phyloP scores from a whole-genome alignment of 2,888 invertebrate species.

The Busseola fusca region DNA sequence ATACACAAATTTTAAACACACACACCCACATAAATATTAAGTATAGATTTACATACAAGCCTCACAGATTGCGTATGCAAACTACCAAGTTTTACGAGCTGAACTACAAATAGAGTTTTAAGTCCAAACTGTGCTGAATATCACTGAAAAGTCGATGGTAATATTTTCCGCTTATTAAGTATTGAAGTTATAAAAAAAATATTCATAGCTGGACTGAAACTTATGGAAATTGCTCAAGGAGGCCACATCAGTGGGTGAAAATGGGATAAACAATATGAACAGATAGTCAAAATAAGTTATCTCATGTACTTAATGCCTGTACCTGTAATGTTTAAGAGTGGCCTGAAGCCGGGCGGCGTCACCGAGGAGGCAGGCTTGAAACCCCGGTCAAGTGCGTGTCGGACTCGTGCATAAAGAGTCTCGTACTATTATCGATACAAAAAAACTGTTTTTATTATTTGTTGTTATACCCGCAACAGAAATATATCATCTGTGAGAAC shows the following conservation, averaged over 20 bases:
- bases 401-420: too few species aligned
- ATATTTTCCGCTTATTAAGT: constrained; percentile 9
- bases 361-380: too few species aligned
- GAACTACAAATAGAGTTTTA: constrained; percentile 20
- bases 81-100: constrained; percentile 39
- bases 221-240: not conserved
- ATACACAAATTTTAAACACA: too few species aligned
- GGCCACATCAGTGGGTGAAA: not conserved
- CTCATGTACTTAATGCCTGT: not conserved
- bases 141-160: not conserved
- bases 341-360: not conserved
- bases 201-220: not conserved
- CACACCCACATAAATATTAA: too few species aligned
- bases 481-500: too few species aligned
- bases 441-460: too few species aligned
- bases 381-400: too few species aligned
- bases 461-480: too few species aligned
- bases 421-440: too few species aligned
- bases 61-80: constrained; percentile 34
- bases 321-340: not conserved
- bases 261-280: not conserved
- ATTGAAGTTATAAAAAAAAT: not conserved
- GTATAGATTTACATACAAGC: constrained; percentile 9
- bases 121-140: constrained; percentile 4
- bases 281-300: too few species aligned